Percentiles rank a stretch among this genome's conserved stretches.
Evolutionary conservation across 2,797 vertebrate species (phyloP).

Genomic region (Enteromius mattozi): DNA sequence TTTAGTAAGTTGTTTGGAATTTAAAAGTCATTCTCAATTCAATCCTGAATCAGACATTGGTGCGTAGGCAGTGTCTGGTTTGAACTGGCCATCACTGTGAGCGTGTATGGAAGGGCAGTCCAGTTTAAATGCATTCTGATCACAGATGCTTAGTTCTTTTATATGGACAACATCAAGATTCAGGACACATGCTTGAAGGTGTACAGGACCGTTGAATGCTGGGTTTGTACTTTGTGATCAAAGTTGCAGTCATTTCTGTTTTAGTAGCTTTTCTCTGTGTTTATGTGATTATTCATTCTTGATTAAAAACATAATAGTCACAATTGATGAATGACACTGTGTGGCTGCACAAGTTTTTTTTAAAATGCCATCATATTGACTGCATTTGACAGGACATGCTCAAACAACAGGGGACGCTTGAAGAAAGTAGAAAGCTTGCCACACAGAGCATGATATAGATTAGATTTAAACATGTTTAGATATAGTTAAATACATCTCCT

Average conservation of each 20-base stretch:
- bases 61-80: not conserved
- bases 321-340: conserved; percentile 20
- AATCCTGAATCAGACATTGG: not conserved
- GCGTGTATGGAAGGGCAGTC: not conserved
- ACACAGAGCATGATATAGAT: conserved; percentile 14
- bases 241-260: conserved; percentile 33
- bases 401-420: not conserved
- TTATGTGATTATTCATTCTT: conserved; percentile 21
- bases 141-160: conserved; percentile 31
- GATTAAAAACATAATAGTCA: conserved; percentile 26
- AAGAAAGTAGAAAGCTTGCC: not conserved
- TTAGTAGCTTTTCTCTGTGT: conserved; percentile 23
- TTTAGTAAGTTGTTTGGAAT: not conserved
- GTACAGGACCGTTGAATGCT: conserved; percentile 23
- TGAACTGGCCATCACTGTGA: not conserved
- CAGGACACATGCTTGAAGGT: conserved; percentile 23
- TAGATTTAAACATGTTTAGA: conserved; percentile 1
- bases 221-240: conserved; percentile 30
- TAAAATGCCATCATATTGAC: not conserved
- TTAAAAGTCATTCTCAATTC: not conserved
- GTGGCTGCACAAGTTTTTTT: not conserved
- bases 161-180: conserved; percentile 36
- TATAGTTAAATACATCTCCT: not conserved
- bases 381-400: conserved; percentile 19
- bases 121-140: conserved; percentile 25